Evolutionary conservation across 2,888 invertebrate species (phyloP).

Genomic region (Uloborus plumipes): DNA sequence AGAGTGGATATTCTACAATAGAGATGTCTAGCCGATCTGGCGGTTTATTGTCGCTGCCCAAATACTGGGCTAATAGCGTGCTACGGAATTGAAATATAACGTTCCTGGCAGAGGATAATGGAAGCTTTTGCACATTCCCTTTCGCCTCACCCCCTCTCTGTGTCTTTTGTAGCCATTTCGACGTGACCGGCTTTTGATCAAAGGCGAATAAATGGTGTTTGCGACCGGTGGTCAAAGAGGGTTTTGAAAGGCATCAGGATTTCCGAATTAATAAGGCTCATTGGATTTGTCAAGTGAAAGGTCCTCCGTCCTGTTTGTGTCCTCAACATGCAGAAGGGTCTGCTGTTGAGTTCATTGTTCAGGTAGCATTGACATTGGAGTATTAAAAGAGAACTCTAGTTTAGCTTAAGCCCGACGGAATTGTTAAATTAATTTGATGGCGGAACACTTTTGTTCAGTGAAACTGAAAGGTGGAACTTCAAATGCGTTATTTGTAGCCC

Average conservation of each 20-base stretch:
- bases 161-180: too few relatives aligned
- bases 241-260: constrained; percentile 11
- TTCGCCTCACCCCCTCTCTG: too few relatives aligned
- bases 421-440: too few relatives aligned
- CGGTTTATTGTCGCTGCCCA: constrained; percentile 35
- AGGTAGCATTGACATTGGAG: too few relatives aligned
- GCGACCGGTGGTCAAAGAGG: constrained; percentile 31
- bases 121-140: not conserved
- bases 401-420: too few relatives aligned
- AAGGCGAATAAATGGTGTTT: constrained; percentile 46
- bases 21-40: constrained; percentile 2
- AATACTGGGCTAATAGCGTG: constrained; percentile 39
- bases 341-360: too few relatives aligned
- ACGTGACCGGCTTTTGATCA: constrained; percentile 30
- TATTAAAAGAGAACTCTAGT: too few relatives aligned
- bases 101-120: constrained; percentile 19
- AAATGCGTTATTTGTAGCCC: too few relatives aligned
- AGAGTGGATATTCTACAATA: constrained; percentile 43
- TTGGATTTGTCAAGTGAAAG: constrained; percentile 47
- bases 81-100: constrained; percentile 20
- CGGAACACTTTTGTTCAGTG: too few relatives aligned
- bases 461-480: too few relatives aligned
- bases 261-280: constrained; percentile 48
- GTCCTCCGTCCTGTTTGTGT: not conserved
- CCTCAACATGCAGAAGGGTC: too few relatives aligned